phyloP scores from a whole-genome alignment of 2,888 invertebrate species.

The Holacanthella duospinosa region DNA sequence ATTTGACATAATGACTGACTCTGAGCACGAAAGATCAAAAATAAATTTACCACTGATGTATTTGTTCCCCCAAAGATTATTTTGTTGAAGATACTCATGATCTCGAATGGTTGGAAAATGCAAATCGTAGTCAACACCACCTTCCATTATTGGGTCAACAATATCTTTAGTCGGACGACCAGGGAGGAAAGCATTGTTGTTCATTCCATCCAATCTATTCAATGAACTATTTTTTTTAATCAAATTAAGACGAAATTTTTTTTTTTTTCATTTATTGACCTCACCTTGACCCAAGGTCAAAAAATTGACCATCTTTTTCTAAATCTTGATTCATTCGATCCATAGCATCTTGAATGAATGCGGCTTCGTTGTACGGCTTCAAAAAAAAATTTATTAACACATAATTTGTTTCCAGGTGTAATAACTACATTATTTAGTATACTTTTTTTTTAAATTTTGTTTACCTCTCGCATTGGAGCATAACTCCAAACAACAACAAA shows the following conservation, averaged over 20 bases:
- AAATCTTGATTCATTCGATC: constrained; percentile 32
- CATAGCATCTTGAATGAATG: constrained; percentile 35
- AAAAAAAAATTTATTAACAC: no score
- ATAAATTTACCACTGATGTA: constrained; percentile 41
- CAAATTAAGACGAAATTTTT: no score
- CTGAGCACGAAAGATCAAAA: no score
- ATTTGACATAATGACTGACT: no score
- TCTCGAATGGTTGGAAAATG: constrained; percentile 71
- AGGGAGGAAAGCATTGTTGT: constrained; percentile 25
- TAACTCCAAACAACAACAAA: constrained; percentile 23
- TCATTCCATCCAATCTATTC: constrained; percentile 11
- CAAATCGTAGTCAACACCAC: constrained; percentile 56
- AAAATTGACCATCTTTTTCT: constrained; percentile 23
- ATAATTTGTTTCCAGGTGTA: no score
- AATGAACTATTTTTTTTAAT: no score
- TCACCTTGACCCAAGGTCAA: constrained; percentile 32
- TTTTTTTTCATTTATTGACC: not conserved
- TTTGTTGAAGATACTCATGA: constrained; percentile 77
- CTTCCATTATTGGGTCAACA: constrained; percentile 53
- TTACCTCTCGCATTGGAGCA: constrained; percentile 34
- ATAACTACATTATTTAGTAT: no score
- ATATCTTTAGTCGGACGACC: constrained; percentile 33
- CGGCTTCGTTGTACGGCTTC: constrained; percentile 24
- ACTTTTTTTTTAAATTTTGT: not conserved
- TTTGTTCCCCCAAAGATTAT: constrained; percentile 59